Evolutionary conservation across 2,113 vertebrate species (phyloP), one percentile per base, ranked within the genome.

Genomic region (Dipodomys spectabilis): DNA sequence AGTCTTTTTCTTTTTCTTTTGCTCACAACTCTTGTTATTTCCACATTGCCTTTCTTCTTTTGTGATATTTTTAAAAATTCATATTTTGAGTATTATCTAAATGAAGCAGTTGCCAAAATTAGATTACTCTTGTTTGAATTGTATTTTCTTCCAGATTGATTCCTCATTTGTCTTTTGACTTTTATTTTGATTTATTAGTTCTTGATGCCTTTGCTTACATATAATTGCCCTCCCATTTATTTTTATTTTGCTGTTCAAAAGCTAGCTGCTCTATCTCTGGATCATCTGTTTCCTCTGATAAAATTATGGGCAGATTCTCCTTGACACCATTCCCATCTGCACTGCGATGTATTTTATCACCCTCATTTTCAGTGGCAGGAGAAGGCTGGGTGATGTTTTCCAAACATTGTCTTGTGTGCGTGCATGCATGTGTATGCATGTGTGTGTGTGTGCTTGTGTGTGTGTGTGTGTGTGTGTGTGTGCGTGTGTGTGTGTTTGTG

Each of bases 111-210:
- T 69, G 30, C 12, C 83, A 65, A 77, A 83, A 81, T 82, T 12
- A 16, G n/a, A 32, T 5, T 82, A 60, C 23, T 82, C 7, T 88
- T 90, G 7, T 6, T 73, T 82, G 5, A 62, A 12, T 79, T 32
- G 72, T 30, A 11, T 49, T 77, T 83, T 53, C 49, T 84, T 74
- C 13, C 3, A 84, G 32, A 67, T 6, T 49, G 20, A 0, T 22
- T 85, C 64, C 60, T 83, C 12, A 30, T 72, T 82, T 77, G 64
- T 74, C 12, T 30, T 39, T 39, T 67, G 23, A 22, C 4, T 79
- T 90, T 85, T 82, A 10, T 85, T 93, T 83, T 75, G 11, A 85
- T 44, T 85, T 91, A 30, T n/a, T 79, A 60, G 60, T 60, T 73
- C 16, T 39, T 71, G 64, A 49, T 85, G 27, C 18, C 44, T 5